Base-by-base conservation (phyloP, 2,113 vertebrate genomes). In the Orthonyx spaldingii region DNA sequence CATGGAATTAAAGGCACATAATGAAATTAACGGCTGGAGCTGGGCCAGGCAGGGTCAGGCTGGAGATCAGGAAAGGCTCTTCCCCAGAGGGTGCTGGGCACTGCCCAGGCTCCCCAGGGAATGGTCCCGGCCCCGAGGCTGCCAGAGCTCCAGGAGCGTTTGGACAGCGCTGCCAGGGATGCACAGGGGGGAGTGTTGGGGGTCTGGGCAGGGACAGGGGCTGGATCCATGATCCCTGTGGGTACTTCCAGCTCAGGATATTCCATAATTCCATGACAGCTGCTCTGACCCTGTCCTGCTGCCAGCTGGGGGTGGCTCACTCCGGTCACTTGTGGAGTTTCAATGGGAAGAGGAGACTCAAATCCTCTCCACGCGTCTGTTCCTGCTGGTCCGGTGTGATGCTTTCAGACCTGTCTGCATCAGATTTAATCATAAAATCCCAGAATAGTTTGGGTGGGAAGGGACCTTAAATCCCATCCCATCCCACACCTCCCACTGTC, bases 11-110 rank as follows among this genome's bases (percentile, higher is more conserved):
- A 44, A 18, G 46, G 32, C 21, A 22, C 9, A 6, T 1, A 3
- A 7, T 32, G 44, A 15, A 76, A 59, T 66, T 26, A 42, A 21
- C 35, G n/a, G 61, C 63, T 59, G 84, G 37, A 10, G 53, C 44
- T 76, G 44, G 0, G 37, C 26, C 53, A 42, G 37, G 9, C 2
- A 23, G 24, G 7, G 0, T 18, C 9, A 35, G 71, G 44, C 0
- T 57, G 61, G 16, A 44, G 0, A 0, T 15, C 4, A 55, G n/a
- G n/a, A n/a, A n/a, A n/a, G n/a, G n/a, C n/a, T n/a, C n/a, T n/a
- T n/a, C n/a, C n/a, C n/a, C n/a, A 32, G 59, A 55, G 49, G 65
- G n/a, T 59, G 52, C 49, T 44, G 61, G 61, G 76, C 76, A 65
- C 20, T 66, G 50, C 46, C 44, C 56, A 37, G n/a, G 56, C 61